Conservation (phyloP, 2,888 invertebrate genomes). For the Acrocera orbiculus region DNA sequence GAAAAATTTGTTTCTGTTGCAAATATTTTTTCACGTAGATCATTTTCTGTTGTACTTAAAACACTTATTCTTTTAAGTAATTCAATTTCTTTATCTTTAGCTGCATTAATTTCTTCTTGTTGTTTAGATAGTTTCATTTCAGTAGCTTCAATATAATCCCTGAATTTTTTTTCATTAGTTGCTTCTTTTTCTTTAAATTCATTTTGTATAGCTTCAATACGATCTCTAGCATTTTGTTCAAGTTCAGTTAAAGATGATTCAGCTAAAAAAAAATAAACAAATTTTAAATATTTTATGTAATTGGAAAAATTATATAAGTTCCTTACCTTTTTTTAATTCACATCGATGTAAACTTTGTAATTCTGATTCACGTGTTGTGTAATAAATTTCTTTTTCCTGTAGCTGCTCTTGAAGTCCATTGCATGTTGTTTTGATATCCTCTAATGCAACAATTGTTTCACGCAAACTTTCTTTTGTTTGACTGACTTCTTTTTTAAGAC, state of each 20-base stretch:
- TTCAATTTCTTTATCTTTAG: constrained; percentile 24
- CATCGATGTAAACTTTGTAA: constrained; percentile 22
- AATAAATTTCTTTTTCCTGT: constrained; percentile 23
- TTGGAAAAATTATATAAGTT: background rate
- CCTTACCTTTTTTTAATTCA: constrained; percentile 26
- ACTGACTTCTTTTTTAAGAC: constrained; percentile 18
- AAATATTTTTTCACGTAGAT: constrained; percentile 19
- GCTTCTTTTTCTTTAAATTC: constrained; percentile 21
- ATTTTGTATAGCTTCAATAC: constrained; percentile 20
- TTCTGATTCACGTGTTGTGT: constrained; percentile 22
- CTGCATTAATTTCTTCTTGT: constrained; percentile 27
- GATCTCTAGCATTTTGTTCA: constrained; percentile 21
- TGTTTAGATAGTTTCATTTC: constrained; percentile 21
- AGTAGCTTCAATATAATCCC: constrained; percentile 19
- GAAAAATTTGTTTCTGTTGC: constrained; percentile 20
- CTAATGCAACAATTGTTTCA: constrained; percentile 20
- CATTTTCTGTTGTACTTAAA: constrained; percentile 19
- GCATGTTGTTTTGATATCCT: constrained; percentile 22
- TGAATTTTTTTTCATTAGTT: constrained; percentile 19
- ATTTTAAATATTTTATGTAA: background rate
- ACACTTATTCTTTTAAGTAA: constrained; percentile 19
- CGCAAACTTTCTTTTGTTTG: constrained; percentile 18
- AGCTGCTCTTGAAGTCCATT: constrained; percentile 25
- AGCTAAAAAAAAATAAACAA: constrained; percentile 27
- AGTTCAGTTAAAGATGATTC: constrained; percentile 36